These are phyloP conservation scores for Catocala sponsa DNA, from an alignment of 2,888 invertebrate genomes.

Conservation along the genomic window DNA sequence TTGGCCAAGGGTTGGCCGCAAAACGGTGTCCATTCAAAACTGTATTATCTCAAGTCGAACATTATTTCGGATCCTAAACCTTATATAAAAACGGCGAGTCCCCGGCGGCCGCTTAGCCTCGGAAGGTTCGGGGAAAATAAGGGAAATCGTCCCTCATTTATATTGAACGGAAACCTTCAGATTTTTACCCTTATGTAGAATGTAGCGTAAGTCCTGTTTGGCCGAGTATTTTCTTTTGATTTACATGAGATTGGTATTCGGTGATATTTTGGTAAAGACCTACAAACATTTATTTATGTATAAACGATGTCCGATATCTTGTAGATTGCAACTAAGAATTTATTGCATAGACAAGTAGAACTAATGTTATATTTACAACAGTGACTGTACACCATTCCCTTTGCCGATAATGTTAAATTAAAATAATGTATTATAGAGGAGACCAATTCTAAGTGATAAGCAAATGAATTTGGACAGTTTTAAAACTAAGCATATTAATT, in stretches of 20 bases:
- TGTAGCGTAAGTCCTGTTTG: conserved; percentile 37
- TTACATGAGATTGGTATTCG: conserved; percentile 33
- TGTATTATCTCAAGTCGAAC: conserved; percentile 65
- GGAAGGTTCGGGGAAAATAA: conserved; percentile 70
- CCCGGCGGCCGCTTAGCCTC: conserved; percentile 79
- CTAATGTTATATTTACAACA: too few relatives aligned
- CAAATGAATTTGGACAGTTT: too few relatives aligned
- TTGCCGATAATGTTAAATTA: too few relatives aligned
- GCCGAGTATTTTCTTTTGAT: conserved; percentile 40
- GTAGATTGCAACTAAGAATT: too few relatives aligned
- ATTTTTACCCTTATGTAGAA: conserved; percentile 47
- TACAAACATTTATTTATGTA: neutral
- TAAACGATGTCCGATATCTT: neutral
- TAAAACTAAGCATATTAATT: too few relatives aligned
- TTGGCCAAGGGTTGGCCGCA: conserved; percentile 48
- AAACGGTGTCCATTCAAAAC: conserved; percentile 62
- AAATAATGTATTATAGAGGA: too few relatives aligned
- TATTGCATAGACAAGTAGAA: too few relatives aligned
- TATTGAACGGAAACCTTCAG: conserved; percentile 74
- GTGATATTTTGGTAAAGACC: conserved; percentile 24
- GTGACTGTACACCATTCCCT: too few relatives aligned
- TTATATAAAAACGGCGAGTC: conserved; percentile 75
- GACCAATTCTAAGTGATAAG: too few relatives aligned
- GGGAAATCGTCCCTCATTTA: conserved; percentile 80
- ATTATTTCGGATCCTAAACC: conserved; percentile 64